phyloP scores from a whole-genome alignment of 2,797 vertebrate species.

The Melanotaenia boesemani region DNA sequence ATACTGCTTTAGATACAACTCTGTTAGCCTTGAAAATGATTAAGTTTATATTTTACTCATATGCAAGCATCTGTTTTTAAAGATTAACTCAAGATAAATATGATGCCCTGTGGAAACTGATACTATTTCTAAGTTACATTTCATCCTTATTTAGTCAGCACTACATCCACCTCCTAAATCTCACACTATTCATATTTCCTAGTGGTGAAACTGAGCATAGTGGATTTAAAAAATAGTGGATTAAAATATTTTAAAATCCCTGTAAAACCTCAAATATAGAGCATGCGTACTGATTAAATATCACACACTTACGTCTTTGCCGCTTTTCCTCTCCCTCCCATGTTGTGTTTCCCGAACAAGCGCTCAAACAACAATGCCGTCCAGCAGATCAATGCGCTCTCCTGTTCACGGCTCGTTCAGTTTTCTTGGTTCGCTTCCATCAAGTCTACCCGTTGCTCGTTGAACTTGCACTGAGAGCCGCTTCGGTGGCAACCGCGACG shows the following conservation, averaged over 20 bases:
- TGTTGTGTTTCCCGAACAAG: conserved; percentile 36
- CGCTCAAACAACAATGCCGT: conserved; percentile 2
- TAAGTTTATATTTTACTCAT: conserved; percentile 12
- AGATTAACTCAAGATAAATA: conserved; percentile 37
- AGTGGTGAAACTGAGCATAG: not conserved
- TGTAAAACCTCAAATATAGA: conserved; percentile 4
- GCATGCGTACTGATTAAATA: not conserved
- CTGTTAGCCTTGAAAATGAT: not conserved
- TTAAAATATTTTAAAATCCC: not conserved
- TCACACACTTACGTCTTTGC: conserved; percentile 68
- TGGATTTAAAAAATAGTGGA: too few relatives aligned
- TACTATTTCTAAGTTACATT: conserved; percentile 54
- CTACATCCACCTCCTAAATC: not conserved
- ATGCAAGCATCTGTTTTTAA: conserved; percentile 14
- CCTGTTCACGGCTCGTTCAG: not conserved
- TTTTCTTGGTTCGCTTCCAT: conserved; percentile 36
- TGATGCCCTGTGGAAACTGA: conserved; percentile 32
- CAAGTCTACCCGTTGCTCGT: conserved; percentile 33
- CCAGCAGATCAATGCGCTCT: conserved; percentile 21
- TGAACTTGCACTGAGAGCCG: conserved; percentile 53
- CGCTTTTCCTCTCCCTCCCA: conserved; percentile 59
- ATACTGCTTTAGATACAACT: not conserved
- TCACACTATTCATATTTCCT: not conserved
- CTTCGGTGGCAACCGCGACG: conserved; percentile 30
- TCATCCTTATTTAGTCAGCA: conserved; percentile 28